Base-by-base conservation (phyloP, 1,140 invertebrate genomes). In the Drosophila pruinosa region DNA sequence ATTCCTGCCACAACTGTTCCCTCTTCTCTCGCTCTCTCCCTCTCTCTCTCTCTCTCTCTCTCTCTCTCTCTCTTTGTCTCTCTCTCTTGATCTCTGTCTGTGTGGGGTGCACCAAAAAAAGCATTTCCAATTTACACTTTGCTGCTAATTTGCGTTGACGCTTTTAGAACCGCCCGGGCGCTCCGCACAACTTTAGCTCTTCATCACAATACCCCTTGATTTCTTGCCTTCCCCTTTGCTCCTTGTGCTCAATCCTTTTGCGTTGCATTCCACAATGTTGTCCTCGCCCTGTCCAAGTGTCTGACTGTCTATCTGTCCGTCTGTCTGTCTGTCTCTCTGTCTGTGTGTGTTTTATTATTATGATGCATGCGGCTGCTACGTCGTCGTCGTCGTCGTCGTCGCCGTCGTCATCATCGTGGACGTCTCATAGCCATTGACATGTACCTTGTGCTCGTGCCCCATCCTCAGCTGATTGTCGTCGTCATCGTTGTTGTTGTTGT, bases 71-170 rank as follows among this genome's bases (percentile, higher is more conserved):
- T 1, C 2, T 17, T n/a, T 24, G 19, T 53, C n/a, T 28, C 12
- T 21, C n/a, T 10, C 8, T 8, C 1, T 26, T 10, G 21, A 8
- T 36, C 39, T 34, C 45, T 24, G 24, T 69, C 45, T 85, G 61
- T 85, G 81, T 74, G 82, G 43, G 76, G 77, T 85, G 81, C 81
- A 86, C 82, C 81, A 86, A 86, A 86, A 82, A 86, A 86, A 86
- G 81, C 78, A 86, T 86, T 86, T 88, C 82, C 82, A 86, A 86
- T 86, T 86, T 86, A 86, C 82, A 86, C 82, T 86, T 86, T 88
- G 82, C 82, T 86, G 82, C 82, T 86, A 86, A 86, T 86, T 86
- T 86, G 82, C 82, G 82, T 86, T 86, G 81, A 86, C 81, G 81
- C 81, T 86, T 86, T 86, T 86, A 86, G 81, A 86, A 88, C 82